Conservation (phyloP, 23 tunicate species). For the Trididemnum miniatum region DNA sequence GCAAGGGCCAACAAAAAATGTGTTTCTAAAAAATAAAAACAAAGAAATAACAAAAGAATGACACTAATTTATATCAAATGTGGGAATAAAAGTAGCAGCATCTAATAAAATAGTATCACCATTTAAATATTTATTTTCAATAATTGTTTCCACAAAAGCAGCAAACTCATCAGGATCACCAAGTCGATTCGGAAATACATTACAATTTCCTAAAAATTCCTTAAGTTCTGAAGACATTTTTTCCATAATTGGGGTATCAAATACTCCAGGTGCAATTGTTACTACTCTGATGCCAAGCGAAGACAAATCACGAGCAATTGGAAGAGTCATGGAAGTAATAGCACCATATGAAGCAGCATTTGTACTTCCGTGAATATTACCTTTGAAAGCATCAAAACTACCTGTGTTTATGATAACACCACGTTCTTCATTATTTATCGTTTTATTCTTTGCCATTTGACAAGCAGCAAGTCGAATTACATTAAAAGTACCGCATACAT, state of each 20-base stretch:
- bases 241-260: constrained; percentile 49
- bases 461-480: constrained; percentile 65
- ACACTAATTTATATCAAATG: constrained; percentile 1
- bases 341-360: constrained; percentile 76
- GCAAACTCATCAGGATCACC: constrained; percentile 85
- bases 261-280: constrained; percentile 93
- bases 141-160: constrained; percentile 51
- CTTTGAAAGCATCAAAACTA: constrained; percentile 64
- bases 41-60: too few relatives aligned
- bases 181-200: constrained; percentile 83
- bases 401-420: constrained; percentile 93
- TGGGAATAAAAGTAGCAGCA: constrained; percentile 53
- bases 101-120: constrained; percentile 86
- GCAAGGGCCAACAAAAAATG: too few relatives aligned
- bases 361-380: constrained; percentile 48
- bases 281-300: constrained; percentile 65
- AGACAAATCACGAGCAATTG: constrained; percentile 88
- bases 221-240: constrained; percentile 31
- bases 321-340: constrained; percentile 81
- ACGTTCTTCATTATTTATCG: constrained; percentile 17
- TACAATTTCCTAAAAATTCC: constrained; percentile 34
- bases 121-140: constrained; percentile 90
- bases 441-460: constrained; percentile 65
- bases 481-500: constrained; percentile 85
- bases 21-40: too few relatives aligned